Evolutionary conservation across 2,888 invertebrate species (phyloP).

Genomic region (Tipula confusa): DNA sequence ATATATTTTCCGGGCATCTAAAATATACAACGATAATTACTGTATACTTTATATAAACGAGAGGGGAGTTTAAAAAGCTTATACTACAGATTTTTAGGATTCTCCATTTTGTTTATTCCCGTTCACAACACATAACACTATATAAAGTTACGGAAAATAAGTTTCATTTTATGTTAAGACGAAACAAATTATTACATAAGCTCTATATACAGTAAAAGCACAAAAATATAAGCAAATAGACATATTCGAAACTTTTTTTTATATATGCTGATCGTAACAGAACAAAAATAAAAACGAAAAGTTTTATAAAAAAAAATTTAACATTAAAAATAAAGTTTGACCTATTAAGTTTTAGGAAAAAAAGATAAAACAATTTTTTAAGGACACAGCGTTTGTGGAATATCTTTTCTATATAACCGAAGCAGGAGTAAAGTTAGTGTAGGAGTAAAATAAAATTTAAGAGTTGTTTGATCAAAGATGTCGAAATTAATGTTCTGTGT

Average conservation of each 20-base stretch:
- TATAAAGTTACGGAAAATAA: background rate
- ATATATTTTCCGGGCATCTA: background rate
- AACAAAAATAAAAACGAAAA: background rate
- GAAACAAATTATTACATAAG: background rate
- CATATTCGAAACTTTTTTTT: background rate
- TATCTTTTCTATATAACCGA: background rate
- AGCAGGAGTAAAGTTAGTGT: background rate
- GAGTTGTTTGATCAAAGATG: background rate
- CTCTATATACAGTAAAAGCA: background rate
- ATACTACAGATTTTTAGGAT: background rate
- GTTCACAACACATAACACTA: background rate
- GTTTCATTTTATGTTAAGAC: background rate
- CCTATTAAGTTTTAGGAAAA: background rate
- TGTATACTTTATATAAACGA: too few species aligned
- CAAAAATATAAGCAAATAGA: background rate
- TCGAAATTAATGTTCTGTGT: background rate
- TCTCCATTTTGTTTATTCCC: background rate
- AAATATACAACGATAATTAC: too few species aligned
- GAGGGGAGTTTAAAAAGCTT: background rate
- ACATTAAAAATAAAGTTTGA: constrained; percentile 15
- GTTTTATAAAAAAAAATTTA: background rate
- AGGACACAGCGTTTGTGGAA: background rate
- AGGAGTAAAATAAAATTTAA: background rate
- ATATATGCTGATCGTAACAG: constrained; percentile 5
- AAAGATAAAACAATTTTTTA: background rate